These are phyloP conservation scores for Euura lappo DNA, from an alignment of 1,140 invertebrate genomes.

Conservation along the genomic window DNA sequence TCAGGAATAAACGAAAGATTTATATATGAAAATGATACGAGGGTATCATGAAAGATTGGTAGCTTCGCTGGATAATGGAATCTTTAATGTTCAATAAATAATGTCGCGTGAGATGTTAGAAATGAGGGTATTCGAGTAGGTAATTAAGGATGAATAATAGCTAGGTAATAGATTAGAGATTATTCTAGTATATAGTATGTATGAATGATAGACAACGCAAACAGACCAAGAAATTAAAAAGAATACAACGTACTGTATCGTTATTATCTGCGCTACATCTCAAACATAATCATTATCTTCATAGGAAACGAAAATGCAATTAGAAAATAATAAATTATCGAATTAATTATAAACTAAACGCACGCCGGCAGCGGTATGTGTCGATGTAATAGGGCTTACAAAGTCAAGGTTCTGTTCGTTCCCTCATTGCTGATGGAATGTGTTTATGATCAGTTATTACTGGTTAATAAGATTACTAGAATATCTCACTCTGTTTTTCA, in stretches of 20 bases:
- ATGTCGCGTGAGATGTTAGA: background rate
- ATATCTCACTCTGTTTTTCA: background rate
- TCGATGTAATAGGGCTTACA: background rate
- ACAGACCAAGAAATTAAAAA: background rate
- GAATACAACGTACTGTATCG: background rate
- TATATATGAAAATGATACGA: too few relatives aligned
- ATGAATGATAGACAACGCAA: background rate
- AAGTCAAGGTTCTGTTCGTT: background rate
- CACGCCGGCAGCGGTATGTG: background rate
- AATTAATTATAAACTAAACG: slow-evolving; percentile 2
- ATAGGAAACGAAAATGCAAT: background rate
- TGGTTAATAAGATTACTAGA: slow-evolving; percentile 2
- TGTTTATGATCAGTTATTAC: background rate
- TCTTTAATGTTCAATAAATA: background rate
- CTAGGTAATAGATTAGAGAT: background rate
- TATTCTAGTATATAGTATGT: background rate
- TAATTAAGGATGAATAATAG: background rate
- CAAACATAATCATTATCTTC: background rate
- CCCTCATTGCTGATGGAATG: slow-evolving; percentile 1
- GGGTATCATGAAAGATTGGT: background rate
- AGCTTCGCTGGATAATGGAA: background rate
- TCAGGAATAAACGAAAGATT: background rate
- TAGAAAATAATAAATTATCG: slow-evolving; percentile 2
- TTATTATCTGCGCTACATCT: background rate
- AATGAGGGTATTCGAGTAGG: background rate